A percentile compares a stretch with the other conserved stretches of the same genome.
Conservation (phyloP, 1,140 invertebrate species). For the Drosophila pruinosa region DNA sequence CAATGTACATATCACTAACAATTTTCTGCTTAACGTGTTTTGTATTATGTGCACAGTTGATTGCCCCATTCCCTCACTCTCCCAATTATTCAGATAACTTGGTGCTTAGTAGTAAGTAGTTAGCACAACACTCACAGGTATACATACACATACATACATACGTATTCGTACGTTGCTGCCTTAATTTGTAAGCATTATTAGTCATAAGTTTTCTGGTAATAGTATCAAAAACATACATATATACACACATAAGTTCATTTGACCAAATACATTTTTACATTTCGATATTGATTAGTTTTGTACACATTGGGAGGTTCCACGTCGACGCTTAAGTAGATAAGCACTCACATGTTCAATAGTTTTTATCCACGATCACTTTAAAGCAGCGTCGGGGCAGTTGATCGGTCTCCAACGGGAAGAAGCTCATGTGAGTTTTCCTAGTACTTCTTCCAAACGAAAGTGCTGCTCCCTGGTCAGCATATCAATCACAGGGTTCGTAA, state of each 20-base stretch:
- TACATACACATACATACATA: background rate
- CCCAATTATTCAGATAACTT: constrained; percentile 12
- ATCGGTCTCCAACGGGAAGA: no score
- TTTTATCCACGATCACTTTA: no score
- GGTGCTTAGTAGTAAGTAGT: constrained; percentile 35
- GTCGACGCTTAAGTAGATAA: no score
- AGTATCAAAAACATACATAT: constrained; percentile 19
- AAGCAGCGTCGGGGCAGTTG: no score
- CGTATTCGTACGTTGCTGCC: background rate
- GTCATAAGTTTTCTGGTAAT: constrained; percentile 18
- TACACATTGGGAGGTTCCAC: no score
- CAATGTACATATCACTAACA: constrained; percentile 6
- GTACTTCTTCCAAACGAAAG: no score
- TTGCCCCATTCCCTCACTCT: constrained; percentile 16
- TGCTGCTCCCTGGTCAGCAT: no score
- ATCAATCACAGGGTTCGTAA: no score
- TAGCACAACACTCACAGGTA: background rate
- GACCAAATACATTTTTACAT: constrained; percentile 30
- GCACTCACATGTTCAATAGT: no score
- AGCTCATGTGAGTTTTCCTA: no score
- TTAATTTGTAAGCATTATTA: constrained; percentile 11
- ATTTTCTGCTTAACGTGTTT: background rate
- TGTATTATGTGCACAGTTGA: constrained; percentile 33
- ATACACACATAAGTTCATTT: constrained; percentile 12
- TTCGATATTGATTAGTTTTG: background rate